A percentile compares a stretch with the other conserved stretches of the same genome.
Conservation (phyloP, 2,113 vertebrate genomes). For the Lophura nycthemera region DNA sequence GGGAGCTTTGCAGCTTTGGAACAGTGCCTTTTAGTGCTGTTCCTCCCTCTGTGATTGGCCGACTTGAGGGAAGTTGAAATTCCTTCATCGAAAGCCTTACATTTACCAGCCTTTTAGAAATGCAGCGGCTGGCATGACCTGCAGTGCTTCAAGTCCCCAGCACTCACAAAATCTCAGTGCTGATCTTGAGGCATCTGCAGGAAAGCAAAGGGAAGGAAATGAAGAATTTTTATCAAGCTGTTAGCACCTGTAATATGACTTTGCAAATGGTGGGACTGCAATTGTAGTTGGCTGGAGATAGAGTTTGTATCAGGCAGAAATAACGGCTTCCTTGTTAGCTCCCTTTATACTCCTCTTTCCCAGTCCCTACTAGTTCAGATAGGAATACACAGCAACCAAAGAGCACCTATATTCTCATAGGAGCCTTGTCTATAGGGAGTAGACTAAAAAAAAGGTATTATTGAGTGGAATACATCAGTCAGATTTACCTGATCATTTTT, state of each 20-base stretch:
- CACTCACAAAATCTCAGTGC: not conserved
- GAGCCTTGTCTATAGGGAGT: not conserved
- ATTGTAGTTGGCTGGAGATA: not conserved
- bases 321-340: not conserved
- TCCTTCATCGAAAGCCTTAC: not conserved
- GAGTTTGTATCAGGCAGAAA: not conserved
- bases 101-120: not conserved
- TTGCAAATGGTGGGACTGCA: not conserved
- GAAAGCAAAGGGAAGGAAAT: not conserved
- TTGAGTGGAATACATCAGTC: not conserved
- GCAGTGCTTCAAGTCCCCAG: not conserved
- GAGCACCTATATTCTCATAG: not conserved
- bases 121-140: not conserved
- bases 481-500: not conserved
- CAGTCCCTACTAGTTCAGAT: not conserved
- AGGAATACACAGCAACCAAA: not conserved
- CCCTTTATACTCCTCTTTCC: not conserved
- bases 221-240: not conserved
- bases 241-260: not conserved
- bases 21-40: not conserved
- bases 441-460: not conserved
- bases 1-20: not conserved
- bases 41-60: not conserved
- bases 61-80: not conserved
- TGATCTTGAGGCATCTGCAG: not conserved